These are phyloP conservation scores for Drosophila mojavensis DNA, from an alignment of 1,140 invertebrate species.

Conservation along the genomic window DNA sequence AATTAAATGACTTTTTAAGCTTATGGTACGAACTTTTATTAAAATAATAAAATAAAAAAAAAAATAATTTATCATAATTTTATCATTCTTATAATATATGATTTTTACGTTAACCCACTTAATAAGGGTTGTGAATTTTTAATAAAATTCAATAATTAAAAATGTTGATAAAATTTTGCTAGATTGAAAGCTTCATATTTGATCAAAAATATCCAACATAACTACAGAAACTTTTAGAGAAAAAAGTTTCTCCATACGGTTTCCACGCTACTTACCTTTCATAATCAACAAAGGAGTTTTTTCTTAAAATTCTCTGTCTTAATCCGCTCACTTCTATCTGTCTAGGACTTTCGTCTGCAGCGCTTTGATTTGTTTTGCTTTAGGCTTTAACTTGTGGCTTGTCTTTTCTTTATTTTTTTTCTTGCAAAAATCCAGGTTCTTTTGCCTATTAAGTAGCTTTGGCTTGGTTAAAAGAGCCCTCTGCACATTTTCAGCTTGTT, in stretches of 20 bases:
- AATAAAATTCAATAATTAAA: too few relatives aligned
- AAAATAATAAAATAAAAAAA: too few relatives aligned
- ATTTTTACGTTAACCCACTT: too few relatives aligned
- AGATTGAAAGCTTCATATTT: too few relatives aligned
- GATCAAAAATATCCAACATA: too few relatives aligned
- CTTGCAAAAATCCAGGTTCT: background rate
- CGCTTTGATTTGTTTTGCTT: background rate
- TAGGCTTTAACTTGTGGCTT: background rate
- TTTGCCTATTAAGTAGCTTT: constrained; percentile 44
- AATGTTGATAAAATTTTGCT: too few relatives aligned
- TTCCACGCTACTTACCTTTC: background rate
- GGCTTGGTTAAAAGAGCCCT: constrained; percentile 31
- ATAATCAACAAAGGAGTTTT: background rate
- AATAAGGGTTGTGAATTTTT: too few relatives aligned
- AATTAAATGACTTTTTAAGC: too few relatives aligned
- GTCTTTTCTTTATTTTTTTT: background rate
- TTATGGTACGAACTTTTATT: too few relatives aligned
- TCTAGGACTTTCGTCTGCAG: background rate
- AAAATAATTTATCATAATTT: too few relatives aligned
- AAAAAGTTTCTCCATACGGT: background rate
- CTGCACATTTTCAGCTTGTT: constrained; percentile 65
- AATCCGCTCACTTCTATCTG: background rate
- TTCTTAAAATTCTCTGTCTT: background rate
- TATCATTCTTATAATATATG: too few relatives aligned
- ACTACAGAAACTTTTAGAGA: too few relatives aligned